Evolutionary conservation across 2,888 invertebrate species (phyloP).

Genomic region (Erebia epiphron): DNA sequence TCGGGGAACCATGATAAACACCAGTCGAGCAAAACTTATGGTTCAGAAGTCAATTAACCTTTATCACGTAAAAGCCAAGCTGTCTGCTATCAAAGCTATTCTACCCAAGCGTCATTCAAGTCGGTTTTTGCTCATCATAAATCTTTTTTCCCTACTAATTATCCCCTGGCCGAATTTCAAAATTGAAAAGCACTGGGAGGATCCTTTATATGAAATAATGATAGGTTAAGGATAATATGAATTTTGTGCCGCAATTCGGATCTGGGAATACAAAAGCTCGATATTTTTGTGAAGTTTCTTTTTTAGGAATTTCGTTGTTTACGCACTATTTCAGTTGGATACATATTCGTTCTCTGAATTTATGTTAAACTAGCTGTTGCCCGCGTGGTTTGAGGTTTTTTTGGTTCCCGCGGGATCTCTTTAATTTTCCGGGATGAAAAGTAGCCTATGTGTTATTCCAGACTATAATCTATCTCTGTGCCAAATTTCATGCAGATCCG

Average conservation of each 20-base stretch:
- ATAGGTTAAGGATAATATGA: conserved; percentile 37
- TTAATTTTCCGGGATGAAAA: too few relatives aligned
- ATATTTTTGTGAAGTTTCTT: not conserved
- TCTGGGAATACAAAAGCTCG: conserved; percentile 22
- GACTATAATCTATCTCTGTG: too few relatives aligned
- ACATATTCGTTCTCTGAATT: not conserved
- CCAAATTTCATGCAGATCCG: too few relatives aligned
- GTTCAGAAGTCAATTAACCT: not conserved
- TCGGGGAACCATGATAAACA: not conserved
- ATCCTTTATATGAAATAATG: conserved; percentile 45
- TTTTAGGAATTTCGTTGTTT: not conserved
- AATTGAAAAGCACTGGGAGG: conserved; percentile 43
- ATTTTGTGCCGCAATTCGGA: conserved; percentile 28
- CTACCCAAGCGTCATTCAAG: conserved; percentile 33
- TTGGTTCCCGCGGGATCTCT: too few relatives aligned
- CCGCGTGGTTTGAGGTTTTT: too few relatives aligned
- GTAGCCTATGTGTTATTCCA: too few relatives aligned
- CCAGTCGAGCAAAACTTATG: not conserved
- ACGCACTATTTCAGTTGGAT: not conserved
- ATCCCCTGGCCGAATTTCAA: conserved; percentile 42
- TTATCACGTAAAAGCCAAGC: conserved; percentile 16
- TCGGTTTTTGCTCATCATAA: conserved; percentile 41
- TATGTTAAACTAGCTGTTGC: not conserved
- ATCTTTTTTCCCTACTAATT: conserved; percentile 42
- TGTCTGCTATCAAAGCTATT: conserved; percentile 36